phyloP scores from a whole-genome alignment of 2,797 vertebrate genomes.

The Acanthurus leucopareius region DNA sequence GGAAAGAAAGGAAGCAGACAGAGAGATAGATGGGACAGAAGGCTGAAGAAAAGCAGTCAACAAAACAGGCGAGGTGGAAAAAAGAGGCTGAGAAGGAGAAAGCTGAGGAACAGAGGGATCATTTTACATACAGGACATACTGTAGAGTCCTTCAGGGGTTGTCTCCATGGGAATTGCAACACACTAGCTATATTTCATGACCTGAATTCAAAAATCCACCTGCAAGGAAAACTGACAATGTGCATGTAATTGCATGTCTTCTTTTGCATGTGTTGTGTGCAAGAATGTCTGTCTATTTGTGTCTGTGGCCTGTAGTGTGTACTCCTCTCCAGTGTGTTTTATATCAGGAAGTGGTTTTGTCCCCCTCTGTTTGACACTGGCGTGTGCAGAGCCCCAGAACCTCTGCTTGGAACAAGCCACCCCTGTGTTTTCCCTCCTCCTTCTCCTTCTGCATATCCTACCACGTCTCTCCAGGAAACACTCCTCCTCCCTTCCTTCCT shows the following conservation, averaged over 20 bases:
- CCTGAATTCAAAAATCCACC: conserved; percentile 56
- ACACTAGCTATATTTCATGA: conserved; percentile 71
- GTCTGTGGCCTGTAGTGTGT: background rate
- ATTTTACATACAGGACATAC: conserved; percentile 70
- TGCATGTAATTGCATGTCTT: conserved; percentile 46
- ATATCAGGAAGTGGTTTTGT: conserved; percentile 67
- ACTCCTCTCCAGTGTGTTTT: conserved; percentile 32
- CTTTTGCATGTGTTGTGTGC: conserved; percentile 30
- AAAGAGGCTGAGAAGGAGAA: conserved; percentile 47
- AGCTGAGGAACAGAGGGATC: conserved; percentile 60
- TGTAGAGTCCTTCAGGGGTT: conserved; percentile 62
- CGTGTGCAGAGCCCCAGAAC: conserved; percentile 73
- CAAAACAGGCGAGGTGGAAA: conserved; percentile 65
- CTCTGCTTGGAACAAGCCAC: conserved; percentile 80
- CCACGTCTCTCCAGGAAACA: conserved; percentile 83
- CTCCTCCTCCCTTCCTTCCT: conserved; percentile 79
- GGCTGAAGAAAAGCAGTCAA: conserved; percentile 75
- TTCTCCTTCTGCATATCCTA: conserved; percentile 80
- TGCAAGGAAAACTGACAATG: conserved; percentile 27
- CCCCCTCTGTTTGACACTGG: conserved; percentile 66
- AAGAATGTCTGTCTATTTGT: background rate
- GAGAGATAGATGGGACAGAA: conserved; percentile 65
- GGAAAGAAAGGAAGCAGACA: conserved; percentile 63
- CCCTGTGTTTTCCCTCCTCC: conserved; percentile 79
- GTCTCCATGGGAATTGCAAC: conserved; percentile 54